Base-by-base conservation (phyloP, 2,113 vertebrate genomes). In the Rhea americana region DNA sequence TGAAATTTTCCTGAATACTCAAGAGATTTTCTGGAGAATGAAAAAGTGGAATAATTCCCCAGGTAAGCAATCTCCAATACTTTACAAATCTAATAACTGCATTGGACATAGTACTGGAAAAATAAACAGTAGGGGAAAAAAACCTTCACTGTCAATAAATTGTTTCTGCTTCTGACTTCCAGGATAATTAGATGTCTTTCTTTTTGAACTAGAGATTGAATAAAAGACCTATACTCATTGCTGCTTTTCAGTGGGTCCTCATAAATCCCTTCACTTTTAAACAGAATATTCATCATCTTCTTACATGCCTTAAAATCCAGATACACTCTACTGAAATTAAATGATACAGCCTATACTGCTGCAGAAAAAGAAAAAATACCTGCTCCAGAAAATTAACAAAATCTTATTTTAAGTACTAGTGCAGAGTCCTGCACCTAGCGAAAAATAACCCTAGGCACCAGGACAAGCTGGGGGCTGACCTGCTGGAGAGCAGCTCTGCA, bases 1-100 rank as follows among this genome's bases (percentile, higher is more conserved):
- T 77, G 63, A 91, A 73, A 77, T 81, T 86, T 92, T 66, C 43
- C 53, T 75, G 61, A 93, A 95, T 67, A 76, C 13, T 11, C 68
- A 83, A 51, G 83, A 88, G 62, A 87, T 90, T 92, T 94, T 66
- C 59, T 78, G 85, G 47, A 78, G 89, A 87, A 89, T 59, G 58
- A 91, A 90, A 58, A 32, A 94, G 41, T 91, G 48, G 50, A 94
- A 82, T 82, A 89, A 75, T 68, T 88, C 39, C 66, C 67, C 74
- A 90, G 84, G 86, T 93, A 90, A 91, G 35, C 65, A 76, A 25
- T 35, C 26, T 79, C 14, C 39, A n/a, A 87, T 96, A 62, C 41
- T 25, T 89, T 88, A 51, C 79, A 91, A 77, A 88, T 85, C 50
- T 77, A 94, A 89, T 93, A 79, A 89, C 47, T 80, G 17, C 55